Evolutionary conservation across 2,113 vertebrate species (phyloP), one percentile per base, ranked within the genome.

Genomic region (Spea bombifrons): DNA sequence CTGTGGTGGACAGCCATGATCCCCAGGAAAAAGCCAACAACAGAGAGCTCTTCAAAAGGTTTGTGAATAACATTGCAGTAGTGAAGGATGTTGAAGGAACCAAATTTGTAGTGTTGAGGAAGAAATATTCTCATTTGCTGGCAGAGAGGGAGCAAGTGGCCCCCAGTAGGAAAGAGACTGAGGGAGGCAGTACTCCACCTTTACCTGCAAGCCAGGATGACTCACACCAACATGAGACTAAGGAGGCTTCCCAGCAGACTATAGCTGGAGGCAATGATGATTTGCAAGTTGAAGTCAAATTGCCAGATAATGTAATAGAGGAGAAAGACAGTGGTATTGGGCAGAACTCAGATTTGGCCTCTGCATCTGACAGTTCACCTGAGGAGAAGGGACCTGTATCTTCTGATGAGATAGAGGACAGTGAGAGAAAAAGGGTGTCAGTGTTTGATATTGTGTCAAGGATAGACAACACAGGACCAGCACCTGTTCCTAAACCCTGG

Each of bases 31-130:
- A 85, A 44, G 88, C 88, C 3, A 85, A 83, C 43, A 93, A 92
- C 86, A 81, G 91, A 75, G 92, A 92, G 57, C 86, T 90, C 3
- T 97, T 98, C 84, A 93, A 92, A 88, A 84, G 82, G n/a, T 88
- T 91, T 9, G 91, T 97, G 73, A 95, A 96, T 87, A 87, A 79
- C 74, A 87, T 96, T 71, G 95, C 95, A 0, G 82, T 89, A 53
- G 94, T 95, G n/a, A 92, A 88, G 77, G 92, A 94, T 7, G 75
- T 91, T 17, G 92, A 94, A 30, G 94, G 91, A 0, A 83, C 80
- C 81, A 92, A 90, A 61, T 92, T 90, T 53, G 90, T 96, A 4
- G 89, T 96, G 1, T 81, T 97, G 7, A 89, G 15, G 82, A 94
- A 93, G 79, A 85, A 75, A 5, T 84, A 85, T 71, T 77, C 64